Evolutionary conservation across 1,140 invertebrate species (phyloP), one percentile per base, ranked within the genome.

Genomic region (Acyrthosiphon pisum): DNA sequence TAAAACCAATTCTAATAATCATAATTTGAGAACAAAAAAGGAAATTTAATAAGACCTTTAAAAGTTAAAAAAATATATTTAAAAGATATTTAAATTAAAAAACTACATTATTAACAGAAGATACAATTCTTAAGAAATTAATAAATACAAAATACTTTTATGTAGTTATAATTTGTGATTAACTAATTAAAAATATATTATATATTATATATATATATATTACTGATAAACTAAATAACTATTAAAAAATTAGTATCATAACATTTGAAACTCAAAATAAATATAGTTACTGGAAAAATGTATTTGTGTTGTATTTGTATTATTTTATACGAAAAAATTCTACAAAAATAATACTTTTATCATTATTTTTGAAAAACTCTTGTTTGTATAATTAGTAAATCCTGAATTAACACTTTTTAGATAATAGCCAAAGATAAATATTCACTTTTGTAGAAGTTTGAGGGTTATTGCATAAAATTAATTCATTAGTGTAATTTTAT

Each of bases 381-480:
- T 9, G 18, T 86, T 46, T 44, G 41, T 86, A 23, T 44, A 8
- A 86, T 46, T 86, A 0, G 1, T 46, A 86, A 86, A 86, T 91
- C 1, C 23, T 30, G 7, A 68, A 22, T 35, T 60, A 11, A 60
- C 2, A 81, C 6, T 26, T 81, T 81, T 41, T 22, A 81, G 18
- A 48, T 46, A 81, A 81, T 81, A 37, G 9, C 68, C 6, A 76
- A 92, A 92, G 46, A 83, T 11, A 92, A 92, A 92, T 91, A 91
- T 81, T 44, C 11, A 83, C 90, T 81, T 81, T 83, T 81, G 90
- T 83, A 48, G n/a, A 92, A 92, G 90, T 81, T 92, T 81, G 68
- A 35, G 20, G 68, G 22, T 26, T 53, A 48, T 92, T 92, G 90
- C 68, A 92, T 92, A 92, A 46, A 91, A 91, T 91, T 91, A 92